phyloP scores from a whole-genome alignment of 1,140 invertebrate species.

The Pentalonia nigronervosa region DNA sequence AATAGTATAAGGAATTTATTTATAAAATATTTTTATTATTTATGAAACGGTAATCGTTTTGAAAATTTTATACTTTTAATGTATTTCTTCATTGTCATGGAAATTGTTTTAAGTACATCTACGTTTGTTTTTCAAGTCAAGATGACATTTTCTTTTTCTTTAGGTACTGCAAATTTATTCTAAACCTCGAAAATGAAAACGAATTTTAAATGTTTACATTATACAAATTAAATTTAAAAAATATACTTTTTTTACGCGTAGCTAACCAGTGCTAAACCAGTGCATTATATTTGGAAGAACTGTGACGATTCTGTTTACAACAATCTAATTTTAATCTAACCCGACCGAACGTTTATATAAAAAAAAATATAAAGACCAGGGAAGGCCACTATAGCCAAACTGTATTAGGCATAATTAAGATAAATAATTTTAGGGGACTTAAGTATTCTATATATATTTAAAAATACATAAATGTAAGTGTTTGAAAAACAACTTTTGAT shows the following conservation, averaged over 20 bases:
- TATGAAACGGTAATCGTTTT: not conserved
- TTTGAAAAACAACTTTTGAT: not conserved
- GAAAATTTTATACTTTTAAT: not conserved
- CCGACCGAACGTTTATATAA: not conserved
- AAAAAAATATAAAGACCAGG: not conserved
- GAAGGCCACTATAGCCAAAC: not conserved
- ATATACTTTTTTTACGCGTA: not conserved
- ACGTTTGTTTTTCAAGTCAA: not conserved
- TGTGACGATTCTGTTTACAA: conserved; percentile 2
- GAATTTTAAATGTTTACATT: not conserved
- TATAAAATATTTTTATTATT: not conserved
- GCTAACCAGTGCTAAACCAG: no score
- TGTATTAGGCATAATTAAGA: not conserved
- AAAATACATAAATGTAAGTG: not conserved
- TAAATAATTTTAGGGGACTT: not conserved
- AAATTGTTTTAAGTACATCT: not conserved
- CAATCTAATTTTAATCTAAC: not conserved
- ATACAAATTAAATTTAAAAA: not conserved
- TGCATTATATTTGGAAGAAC: not conserved
- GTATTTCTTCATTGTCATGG: not conserved
- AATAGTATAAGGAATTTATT: not conserved
- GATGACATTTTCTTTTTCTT: not conserved
- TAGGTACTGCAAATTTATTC: not conserved
- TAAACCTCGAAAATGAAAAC: not conserved
- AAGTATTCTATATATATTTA: not conserved